Conservation (phyloP, 1,140 invertebrate species). For the Macrocentrus cingulum region DNA sequence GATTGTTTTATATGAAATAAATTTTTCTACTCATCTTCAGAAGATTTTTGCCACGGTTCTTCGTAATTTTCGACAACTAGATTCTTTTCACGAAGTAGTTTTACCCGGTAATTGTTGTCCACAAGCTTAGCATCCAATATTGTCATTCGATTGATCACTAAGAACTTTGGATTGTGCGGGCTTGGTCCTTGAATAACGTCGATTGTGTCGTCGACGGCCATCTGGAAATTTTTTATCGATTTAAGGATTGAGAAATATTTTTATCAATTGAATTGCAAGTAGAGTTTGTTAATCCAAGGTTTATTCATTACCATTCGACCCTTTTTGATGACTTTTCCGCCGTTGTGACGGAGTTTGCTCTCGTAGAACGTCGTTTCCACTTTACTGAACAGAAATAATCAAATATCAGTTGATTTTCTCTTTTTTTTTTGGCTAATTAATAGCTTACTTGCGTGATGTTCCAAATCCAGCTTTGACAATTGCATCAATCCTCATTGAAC, state of each 20-base stretch:
- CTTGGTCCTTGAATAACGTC: slow-evolving; percentile 65
- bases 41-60: slow-evolving; percentile 51
- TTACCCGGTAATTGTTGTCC: slow-evolving; percentile 56
- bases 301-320: slow-evolving; percentile 58
- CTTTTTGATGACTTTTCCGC: slow-evolving; percentile 67
- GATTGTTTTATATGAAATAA: slow-evolving; percentile 4
- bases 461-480: slow-evolving; percentile 68
- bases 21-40: background rate
- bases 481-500: slow-evolving; percentile 66
- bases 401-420: slow-evolving; percentile 11
- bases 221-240: slow-evolving; percentile 42
- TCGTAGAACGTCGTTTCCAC: slow-evolving; percentile 68
- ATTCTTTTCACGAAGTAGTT: slow-evolving; percentile 63
- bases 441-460: slow-evolving; percentile 63
- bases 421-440: background rate
- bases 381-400: slow-evolving; percentile 58
- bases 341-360: slow-evolving; percentile 69
- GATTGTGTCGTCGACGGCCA: slow-evolving; percentile 65
- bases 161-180: slow-evolving; percentile 62
- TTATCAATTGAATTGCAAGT: background rate
- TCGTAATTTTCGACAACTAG: slow-evolving; percentile 67
- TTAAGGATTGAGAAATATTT: background rate
- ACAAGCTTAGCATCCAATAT: slow-evolving; percentile 56
- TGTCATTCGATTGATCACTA: slow-evolving; percentile 65
- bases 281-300: background rate